Evolutionary conservation across 2,797 vertebrate genomes (phyloP).

Genomic region (Sarcoramphus papa): DNA sequence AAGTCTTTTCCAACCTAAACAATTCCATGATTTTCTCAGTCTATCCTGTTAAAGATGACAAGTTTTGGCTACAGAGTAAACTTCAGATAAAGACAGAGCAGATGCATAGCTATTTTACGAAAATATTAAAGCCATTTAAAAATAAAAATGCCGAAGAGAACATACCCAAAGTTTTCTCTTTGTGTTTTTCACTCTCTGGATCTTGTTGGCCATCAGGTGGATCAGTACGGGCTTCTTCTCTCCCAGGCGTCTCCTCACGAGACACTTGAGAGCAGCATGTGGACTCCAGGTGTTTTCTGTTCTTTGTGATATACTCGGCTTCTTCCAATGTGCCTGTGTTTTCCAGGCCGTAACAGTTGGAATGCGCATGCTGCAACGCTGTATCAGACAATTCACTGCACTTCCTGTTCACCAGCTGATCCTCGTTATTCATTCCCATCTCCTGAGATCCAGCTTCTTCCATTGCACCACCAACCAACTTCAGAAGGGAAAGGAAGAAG

Average conservation of each 20-base stretch:
- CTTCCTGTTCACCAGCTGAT: constrained; percentile 72
- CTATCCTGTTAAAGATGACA: not conserved
- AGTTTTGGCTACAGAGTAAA: not conserved
- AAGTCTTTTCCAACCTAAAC: too few species aligned
- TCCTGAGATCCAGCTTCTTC: constrained; percentile 78
- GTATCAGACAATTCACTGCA: constrained; percentile 59
- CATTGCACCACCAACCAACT: constrained; percentile 77
- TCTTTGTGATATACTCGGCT: constrained; percentile 46
- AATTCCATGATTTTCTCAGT: not conserved
- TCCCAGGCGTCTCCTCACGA: constrained; percentile 86
- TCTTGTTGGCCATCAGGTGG: constrained; percentile 86
- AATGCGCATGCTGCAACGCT: constrained; percentile 32
- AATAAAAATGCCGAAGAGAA: not conserved
- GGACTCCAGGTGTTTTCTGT: constrained; percentile 32
- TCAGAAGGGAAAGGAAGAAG: not conserved
- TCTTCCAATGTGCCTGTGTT: not conserved
- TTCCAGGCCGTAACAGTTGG: constrained; percentile 49
- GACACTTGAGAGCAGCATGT: constrained; percentile 73
- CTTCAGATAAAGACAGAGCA: not conserved
- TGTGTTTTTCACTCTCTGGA: constrained; percentile 75
- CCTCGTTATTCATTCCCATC: constrained; percentile 73
- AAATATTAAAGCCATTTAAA: not conserved
- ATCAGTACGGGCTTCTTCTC: constrained; percentile 84
- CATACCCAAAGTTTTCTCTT: constrained; percentile 79
- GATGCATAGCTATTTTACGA: not conserved